A percentile compares a stretch with the other conserved stretches of the same genome.
These are phyloP conservation scores for Balanococcus diminutus DNA, from an alignment of 2,888 invertebrate genomes.

Conservation along the genomic window DNA sequence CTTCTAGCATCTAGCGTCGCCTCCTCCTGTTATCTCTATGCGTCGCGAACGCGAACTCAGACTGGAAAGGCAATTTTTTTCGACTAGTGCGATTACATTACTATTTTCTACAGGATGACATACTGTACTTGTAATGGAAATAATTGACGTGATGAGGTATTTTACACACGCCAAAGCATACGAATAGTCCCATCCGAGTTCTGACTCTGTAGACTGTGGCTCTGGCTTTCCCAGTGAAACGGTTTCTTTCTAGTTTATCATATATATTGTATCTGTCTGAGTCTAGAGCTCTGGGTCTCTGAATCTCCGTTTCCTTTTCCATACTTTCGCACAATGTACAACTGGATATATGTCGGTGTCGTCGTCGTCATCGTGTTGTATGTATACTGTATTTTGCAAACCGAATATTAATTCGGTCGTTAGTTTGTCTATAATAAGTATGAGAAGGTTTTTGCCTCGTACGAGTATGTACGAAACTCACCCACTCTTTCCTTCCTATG, in stretches of 20 bases:
- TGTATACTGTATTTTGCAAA: too few relatives aligned
- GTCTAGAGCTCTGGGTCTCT: background rate
- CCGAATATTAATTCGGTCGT: background rate
- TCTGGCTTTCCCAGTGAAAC: background rate
- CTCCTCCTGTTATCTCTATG: background rate
- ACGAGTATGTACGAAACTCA: background rate
- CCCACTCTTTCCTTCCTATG: slow-evolving; percentile 3
- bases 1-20: too few relatives aligned
- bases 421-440: background rate
- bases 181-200: background rate
- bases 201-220: too few relatives aligned
- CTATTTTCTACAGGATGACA: too few relatives aligned
- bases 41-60: background rate
- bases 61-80: background rate
- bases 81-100: background rate
- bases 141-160: background rate
- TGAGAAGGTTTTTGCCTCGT: too few relatives aligned
- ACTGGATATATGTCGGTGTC: background rate
- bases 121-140: background rate
- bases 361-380: background rate
- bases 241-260: background rate
- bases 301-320: background rate
- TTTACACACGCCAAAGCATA: slow-evolving; percentile 4
- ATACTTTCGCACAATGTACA: background rate
- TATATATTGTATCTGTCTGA: background rate